Conservation (phyloP, 53 echinoderm and acorn worm genomes). For the Apostichopus leukothele region DNA sequence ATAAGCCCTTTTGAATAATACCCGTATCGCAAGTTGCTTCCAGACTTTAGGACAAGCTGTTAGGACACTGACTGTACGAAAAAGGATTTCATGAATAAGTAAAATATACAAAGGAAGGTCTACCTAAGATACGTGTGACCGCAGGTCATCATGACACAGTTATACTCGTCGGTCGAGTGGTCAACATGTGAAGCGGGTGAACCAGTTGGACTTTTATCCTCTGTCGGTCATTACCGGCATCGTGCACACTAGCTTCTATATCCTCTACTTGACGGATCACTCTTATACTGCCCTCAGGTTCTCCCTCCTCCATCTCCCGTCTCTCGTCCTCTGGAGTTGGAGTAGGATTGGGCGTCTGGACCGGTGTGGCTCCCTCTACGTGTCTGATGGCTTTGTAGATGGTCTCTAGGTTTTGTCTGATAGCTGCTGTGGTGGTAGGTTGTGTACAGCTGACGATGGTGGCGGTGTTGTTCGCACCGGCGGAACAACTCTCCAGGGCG, state of each 20-base stretch:
- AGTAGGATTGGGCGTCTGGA: constrained; percentile 93
- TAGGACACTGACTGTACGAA: not conserved
- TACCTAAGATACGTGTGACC: not conserved
- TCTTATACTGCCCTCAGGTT: constrained; percentile 42
- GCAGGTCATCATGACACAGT: constrained; percentile 81
- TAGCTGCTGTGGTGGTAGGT: constrained; percentile 77
- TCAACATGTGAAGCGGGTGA: constrained; percentile 88
- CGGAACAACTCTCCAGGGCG: not conserved
- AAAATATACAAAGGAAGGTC: not conserved
- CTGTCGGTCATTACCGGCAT: constrained; percentile 35
- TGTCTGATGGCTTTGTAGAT: constrained; percentile 97
- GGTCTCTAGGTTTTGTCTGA: constrained; percentile 92
- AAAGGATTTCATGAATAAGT: not conserved
- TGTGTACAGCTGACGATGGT: constrained; percentile 64
- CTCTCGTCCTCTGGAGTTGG: constrained; percentile 94
- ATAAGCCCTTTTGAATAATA: not conserved
- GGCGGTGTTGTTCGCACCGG: constrained; percentile 50
- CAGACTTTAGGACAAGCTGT: not conserved
- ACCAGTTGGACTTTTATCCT: constrained; percentile 89
- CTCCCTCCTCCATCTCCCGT: constrained; percentile 67
- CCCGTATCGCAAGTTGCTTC: constrained; percentile 10
- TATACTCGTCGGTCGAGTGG: constrained; percentile 82
- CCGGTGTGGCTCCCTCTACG: constrained; percentile 90
- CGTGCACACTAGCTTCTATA: not conserved
- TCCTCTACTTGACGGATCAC: constrained; percentile 49